These are phyloP conservation scores for Cryptosula pallasiana DNA, from an alignment of 2,888 invertebrate species.

Conservation along the genomic window DNA sequence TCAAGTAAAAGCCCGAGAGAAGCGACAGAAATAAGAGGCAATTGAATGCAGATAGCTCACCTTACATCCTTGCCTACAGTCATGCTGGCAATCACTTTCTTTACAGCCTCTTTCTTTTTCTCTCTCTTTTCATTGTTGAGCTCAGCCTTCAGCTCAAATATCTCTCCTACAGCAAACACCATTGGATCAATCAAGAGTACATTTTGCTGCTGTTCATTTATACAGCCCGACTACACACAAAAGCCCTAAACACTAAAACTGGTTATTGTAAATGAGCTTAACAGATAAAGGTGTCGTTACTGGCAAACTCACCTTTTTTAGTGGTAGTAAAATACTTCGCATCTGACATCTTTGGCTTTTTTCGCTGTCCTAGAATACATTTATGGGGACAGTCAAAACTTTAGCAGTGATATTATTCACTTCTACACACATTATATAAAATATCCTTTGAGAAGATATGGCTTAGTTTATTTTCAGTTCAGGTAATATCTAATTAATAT, in stretches of 20 bases:
- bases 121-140: slow-evolving; percentile 99
- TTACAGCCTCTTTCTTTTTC: slow-evolving; percentile 98
- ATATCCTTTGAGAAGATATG: too few species aligned
- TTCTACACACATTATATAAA: too few species aligned
- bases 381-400: too few species aligned
- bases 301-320: slow-evolving; percentile 69
- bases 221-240: too few species aligned
- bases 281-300: background rate
- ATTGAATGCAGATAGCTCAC: slow-evolving; percentile 39
- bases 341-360: slow-evolving; percentile 84
- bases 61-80: slow-evolving; percentile 98
- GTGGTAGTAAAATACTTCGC: slow-evolving; percentile 99
- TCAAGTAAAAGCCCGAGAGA: too few species aligned
- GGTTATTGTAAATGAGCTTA: background rate
- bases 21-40: too few species aligned
- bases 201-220: too few species aligned
- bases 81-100: slow-evolving; percentile 99
- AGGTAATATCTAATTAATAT: too few species aligned
- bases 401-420: too few species aligned
- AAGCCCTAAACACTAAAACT: background rate
- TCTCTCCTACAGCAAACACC: slow-evolving; percentile 65
- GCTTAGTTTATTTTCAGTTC: too few species aligned
- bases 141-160: slow-evolving; percentile 97
- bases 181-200: background rate
- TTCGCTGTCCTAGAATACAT: too few species aligned